These are phyloP conservation scores for Leptodirus hochenwartii DNA, from an alignment of 2,888 invertebrate genomes.

Conservation along the genomic window DNA sequence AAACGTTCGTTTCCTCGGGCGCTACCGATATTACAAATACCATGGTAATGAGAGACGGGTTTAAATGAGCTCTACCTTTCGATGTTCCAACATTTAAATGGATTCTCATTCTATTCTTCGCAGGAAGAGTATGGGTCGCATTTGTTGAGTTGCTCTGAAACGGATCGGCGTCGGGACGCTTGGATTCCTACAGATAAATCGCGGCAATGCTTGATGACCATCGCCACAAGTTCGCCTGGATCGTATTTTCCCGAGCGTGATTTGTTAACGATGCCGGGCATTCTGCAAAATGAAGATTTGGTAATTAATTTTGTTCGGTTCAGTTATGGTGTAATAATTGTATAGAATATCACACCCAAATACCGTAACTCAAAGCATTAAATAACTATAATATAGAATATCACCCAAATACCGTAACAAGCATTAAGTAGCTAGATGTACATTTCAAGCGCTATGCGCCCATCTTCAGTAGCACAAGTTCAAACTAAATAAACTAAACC, in stretches of 20 bases:
- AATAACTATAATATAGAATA: too few relatives aligned
- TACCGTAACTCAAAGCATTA: too few relatives aligned
- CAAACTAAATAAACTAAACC: too few relatives aligned
- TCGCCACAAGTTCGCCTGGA: conserved; percentile 47
- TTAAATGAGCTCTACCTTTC: too few relatives aligned
- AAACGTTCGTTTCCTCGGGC: conserved; percentile 13
- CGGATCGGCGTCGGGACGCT: conserved; percentile 43
- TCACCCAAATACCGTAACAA: too few relatives aligned
- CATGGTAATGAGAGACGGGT: conserved; percentile 12
- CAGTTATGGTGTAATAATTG: too few relatives aligned
- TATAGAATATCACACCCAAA: too few relatives aligned
- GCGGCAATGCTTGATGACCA: conserved; percentile 41
- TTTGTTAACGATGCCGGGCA: conserved; percentile 68
- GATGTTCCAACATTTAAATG: too few relatives aligned
- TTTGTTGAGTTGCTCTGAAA: conserved; percentile 31
- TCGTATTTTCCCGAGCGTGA: conserved; percentile 54
- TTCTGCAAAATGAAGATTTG: conserved; percentile 65
- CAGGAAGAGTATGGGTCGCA: conserved; percentile 23
- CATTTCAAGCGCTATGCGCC: too few relatives aligned
- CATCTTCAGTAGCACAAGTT: too few relatives aligned
- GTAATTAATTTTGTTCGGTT: conserved; percentile 31
- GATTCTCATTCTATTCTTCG: conserved; percentile 8
- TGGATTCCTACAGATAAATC: conserved; percentile 73
- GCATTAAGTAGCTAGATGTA: too few relatives aligned
- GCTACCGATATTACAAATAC: conserved; percentile 8